These are phyloP conservation scores for Galago senegalensis DNA, from an alignment of 2,797 vertebrate genomes.

Conservation along the genomic window DNA sequence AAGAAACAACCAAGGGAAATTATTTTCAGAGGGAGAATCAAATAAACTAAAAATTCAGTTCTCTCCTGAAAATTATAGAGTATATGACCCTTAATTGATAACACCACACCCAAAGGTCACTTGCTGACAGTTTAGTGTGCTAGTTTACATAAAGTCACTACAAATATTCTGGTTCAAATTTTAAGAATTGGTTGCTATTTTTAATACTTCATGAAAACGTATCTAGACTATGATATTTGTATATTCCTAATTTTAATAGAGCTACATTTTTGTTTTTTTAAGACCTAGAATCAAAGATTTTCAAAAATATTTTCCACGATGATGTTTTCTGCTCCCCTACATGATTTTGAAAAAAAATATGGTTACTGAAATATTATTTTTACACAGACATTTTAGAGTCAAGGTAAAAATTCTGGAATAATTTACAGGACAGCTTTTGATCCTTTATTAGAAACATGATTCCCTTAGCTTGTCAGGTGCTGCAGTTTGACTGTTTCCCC, in stretches of 20 bases:
- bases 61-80: background rate
- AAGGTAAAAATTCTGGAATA: background rate
- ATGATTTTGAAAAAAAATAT: background rate
- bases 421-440: background rate
- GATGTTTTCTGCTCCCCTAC: background rate
- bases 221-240: background rate
- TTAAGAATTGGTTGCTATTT: background rate
- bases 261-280: background rate
- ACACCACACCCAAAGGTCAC: background rate
- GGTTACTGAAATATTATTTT: constrained; percentile 20
- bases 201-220: background rate
- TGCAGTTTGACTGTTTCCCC: background rate
- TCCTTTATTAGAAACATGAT: background rate
- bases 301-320: background rate
- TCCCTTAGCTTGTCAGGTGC: background rate
- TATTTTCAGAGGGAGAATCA: background rate
- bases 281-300: background rate
- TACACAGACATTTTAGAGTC: background rate
- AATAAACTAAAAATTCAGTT: background rate
- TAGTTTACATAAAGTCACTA: background rate
- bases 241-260: background rate
- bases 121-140: background rate
- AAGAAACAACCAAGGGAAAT: background rate
- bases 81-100: background rate
- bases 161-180: background rate